phyloP scores from a whole-genome alignment of 2,888 invertebrate genomes.

The Harpalus rufipes region DNA sequence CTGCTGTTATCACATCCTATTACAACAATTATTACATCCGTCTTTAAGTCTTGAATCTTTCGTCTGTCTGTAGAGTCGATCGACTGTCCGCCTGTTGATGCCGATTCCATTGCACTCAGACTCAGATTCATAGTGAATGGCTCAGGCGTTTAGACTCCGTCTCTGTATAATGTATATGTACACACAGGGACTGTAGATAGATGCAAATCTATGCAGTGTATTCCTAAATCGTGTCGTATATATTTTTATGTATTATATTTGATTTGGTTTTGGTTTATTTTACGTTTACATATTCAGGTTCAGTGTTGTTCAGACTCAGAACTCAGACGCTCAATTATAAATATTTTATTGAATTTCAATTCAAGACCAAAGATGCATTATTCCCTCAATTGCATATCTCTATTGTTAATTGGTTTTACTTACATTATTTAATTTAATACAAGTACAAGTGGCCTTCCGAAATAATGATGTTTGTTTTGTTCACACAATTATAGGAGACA shows the following conservation, averaged over 20 bases:
- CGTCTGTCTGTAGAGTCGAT: conserved; percentile 31
- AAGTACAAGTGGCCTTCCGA: conserved; percentile 39
- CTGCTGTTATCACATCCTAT: conserved; percentile 65
- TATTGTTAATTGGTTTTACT: conserved; percentile 27
- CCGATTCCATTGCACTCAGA: not conserved
- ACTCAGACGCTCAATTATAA: conserved; percentile 10
- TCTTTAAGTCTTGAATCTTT: conserved; percentile 29
- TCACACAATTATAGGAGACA: conserved; percentile 83
- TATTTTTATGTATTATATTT: conserved; percentile 4
- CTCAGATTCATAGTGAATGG: not conserved
- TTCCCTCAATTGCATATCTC: conserved; percentile 16
- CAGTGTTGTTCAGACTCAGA: conserved; percentile 49
- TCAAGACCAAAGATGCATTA: conserved; percentile 35
- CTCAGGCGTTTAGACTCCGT: conserved; percentile 9
- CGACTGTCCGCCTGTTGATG: conserved; percentile 21
- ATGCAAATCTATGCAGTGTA: conserved; percentile 13
- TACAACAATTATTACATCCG: conserved; percentile 47
- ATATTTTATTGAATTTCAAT: not conserved
- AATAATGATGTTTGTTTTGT: conserved; percentile 75
- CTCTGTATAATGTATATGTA: conserved; percentile 13
- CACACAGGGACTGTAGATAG: conserved; percentile 4
- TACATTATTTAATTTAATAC: not conserved
- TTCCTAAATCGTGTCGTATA: conserved; percentile 1
- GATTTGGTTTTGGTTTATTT: conserved; percentile 40
- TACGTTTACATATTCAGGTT: conserved; percentile 39